Conservation (phyloP, 2,797 vertebrate species). For the Cyclopterus lumpus region DNA sequence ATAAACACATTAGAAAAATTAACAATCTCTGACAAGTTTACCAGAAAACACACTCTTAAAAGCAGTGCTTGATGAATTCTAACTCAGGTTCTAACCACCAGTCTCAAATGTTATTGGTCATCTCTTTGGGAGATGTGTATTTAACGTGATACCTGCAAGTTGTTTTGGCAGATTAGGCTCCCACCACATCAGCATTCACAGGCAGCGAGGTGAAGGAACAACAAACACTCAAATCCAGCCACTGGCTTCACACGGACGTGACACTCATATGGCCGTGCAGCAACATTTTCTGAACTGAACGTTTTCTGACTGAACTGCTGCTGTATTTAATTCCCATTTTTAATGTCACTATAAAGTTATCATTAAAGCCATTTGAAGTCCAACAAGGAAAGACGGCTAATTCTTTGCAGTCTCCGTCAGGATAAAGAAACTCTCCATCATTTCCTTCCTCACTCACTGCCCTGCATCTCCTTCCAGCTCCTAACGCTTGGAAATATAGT, state of each 20-base stretch:
- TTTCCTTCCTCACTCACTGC: slow-evolving; percentile 42
- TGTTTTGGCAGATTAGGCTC: slow-evolving; percentile 50
- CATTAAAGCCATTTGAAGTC: slow-evolving; percentile 49
- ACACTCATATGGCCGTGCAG: slow-evolving; percentile 29
- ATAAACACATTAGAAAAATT: background rate
- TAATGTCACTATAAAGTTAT: slow-evolving; percentile 51
- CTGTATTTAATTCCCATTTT: slow-evolving; percentile 16
- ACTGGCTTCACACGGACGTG: slow-evolving; percentile 36
- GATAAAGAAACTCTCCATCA: slow-evolving; percentile 52
- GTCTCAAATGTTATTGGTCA: slow-evolving; percentile 18
- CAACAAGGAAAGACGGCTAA: slow-evolving; percentile 41
- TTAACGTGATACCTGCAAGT: slow-evolving; percentile 45
- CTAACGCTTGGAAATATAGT: slow-evolving; percentile 55
- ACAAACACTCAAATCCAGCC: slow-evolving; percentile 58
- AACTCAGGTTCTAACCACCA: background rate
- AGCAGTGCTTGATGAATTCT: background rate
- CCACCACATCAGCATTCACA: slow-evolving; percentile 28
- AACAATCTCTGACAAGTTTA: background rate
- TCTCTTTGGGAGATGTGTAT: slow-evolving; percentile 33
- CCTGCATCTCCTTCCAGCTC: slow-evolving; percentile 45
- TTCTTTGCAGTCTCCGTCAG: slow-evolving; percentile 47
- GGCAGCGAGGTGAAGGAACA: slow-evolving; percentile 51
- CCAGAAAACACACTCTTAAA: slow-evolving; percentile 21
- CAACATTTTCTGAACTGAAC: slow-evolving; percentile 35
- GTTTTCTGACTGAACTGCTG: slow-evolving; percentile 19